Percentiles rank a stretch among this genome's conserved stretches.
phyloP scores from a whole-genome alignment of 2,888 invertebrate genomes.

The Crioceris asparagi region DNA sequence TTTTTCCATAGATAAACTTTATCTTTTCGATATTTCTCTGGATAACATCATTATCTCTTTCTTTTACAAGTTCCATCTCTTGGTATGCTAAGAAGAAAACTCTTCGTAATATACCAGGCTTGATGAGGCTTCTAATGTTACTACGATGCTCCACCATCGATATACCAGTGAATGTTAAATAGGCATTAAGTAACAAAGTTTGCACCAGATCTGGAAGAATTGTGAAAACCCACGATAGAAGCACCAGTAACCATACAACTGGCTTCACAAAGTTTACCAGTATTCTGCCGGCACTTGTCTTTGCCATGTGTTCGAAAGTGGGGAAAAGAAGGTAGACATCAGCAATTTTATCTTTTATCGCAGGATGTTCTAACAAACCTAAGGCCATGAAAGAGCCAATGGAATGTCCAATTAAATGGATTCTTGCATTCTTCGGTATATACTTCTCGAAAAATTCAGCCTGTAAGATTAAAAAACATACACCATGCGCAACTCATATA shows the following conservation, averaged over 20 bases:
- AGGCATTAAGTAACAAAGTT: constrained; percentile 42
- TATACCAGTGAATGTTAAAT: constrained; percentile 44
- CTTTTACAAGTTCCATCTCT: constrained; percentile 67
- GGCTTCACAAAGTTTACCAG: constrained; percentile 53
- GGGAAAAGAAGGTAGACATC: constrained; percentile 74
- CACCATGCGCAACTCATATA: background rate
- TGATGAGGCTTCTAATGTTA: constrained; percentile 45
- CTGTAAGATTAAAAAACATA: constrained; percentile 26
- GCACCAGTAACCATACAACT: constrained; percentile 38
- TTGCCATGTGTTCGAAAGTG: constrained; percentile 73
- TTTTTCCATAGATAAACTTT: constrained; percentile 68
- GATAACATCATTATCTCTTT: constrained; percentile 54
- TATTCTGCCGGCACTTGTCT: constrained; percentile 60
- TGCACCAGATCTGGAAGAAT: constrained; percentile 46
- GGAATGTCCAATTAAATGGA: constrained; percentile 83
- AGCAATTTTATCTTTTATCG: constrained; percentile 44
- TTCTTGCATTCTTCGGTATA: constrained; percentile 57
- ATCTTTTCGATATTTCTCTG: constrained; percentile 48
- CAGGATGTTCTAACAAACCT: constrained; percentile 53
- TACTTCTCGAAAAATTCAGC: constrained; percentile 60
- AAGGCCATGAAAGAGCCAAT: constrained; percentile 79
- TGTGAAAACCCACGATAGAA: constrained; percentile 41
- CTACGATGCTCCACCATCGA: constrained; percentile 44
- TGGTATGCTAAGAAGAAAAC: constrained; percentile 62
- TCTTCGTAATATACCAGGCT: constrained; percentile 50